Percentiles rank a stretch among this genome's conserved stretches.
These are phyloP conservation scores for Teleiodes luculella DNA, from an alignment of 2,888 invertebrate genomes.

Conservation along the genomic window DNA sequence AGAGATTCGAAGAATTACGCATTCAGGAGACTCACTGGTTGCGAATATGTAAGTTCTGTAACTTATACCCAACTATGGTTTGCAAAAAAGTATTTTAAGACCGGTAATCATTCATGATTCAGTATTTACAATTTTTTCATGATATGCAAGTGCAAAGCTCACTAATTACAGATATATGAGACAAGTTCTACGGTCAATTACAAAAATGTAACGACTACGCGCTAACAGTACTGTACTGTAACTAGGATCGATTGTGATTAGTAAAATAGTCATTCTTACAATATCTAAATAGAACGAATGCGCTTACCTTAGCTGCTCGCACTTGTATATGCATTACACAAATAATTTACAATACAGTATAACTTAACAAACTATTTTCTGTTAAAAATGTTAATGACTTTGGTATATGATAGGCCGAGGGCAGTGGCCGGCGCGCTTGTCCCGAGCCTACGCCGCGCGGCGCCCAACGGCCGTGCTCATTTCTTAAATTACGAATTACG, in stretches of 20 bases:
- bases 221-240: conserved; percentile 39
- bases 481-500: conserved; percentile 65
- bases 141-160: conserved; percentile 80
- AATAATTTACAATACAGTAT: conserved; percentile 65
- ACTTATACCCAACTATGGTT: conserved; percentile 21
- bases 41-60: conserved; percentile 14
- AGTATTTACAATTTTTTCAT: conserved; percentile 67
- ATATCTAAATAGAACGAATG: conserved; percentile 59
- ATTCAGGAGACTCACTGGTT: not conserved
- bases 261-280: conserved; percentile 55
- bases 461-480: conserved; percentile 41
- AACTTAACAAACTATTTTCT: conserved; percentile 65
- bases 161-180: conserved; percentile 67
- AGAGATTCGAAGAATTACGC: conserved; percentile 14
- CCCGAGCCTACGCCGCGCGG: conserved; percentile 56
- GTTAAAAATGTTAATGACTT: conserved; percentile 75
- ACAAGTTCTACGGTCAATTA: conserved; percentile 51
- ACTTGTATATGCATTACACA: conserved; percentile 73
- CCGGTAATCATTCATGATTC: conserved; percentile 45
- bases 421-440: conserved; percentile 26
- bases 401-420: conserved; percentile 64
- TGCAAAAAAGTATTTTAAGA: conserved; percentile 26
- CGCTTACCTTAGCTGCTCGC: conserved; percentile 69
- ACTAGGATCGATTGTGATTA: conserved; percentile 38
- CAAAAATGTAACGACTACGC: conserved; percentile 54